Evolutionary conservation across 2,113 vertebrate genomes (phyloP), one percentile per base, ranked within the genome.

Genomic region (Nyctereutes procyonoides): DNA sequence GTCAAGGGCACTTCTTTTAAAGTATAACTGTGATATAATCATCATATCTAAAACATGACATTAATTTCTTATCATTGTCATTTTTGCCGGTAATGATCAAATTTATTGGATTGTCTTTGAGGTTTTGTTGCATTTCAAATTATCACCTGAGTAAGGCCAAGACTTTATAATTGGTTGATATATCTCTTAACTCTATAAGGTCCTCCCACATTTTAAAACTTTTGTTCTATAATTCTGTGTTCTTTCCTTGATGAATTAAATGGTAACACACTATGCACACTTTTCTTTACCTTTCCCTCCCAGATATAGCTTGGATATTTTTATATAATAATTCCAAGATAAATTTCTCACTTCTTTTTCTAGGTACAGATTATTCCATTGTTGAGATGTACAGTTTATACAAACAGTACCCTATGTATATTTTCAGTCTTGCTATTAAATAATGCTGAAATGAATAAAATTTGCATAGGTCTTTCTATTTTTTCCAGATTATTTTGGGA

Each of bases 211-310:
- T 71, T 79, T 43, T 32, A 16, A 32, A 79, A 73, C 38, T 35
- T 56, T 77, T 84, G 1, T 67, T 87, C 26, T 16, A 48, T 86
- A 77, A 16, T 38, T 51, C 26, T 76, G 51, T 88, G 15, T 43
- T 85, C 10, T 51, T 93, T 80, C 38, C n/a, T 94, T 86, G 43
- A 56, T 90, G 43, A 86, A 53, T 55, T 71, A 73, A 94, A 73
- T 35, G 13, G 4, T 43, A 93, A 77, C 77, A 79, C 16, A 51
- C 26, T 28, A 38, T 58, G 3, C 8, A 90, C 2, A 62, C 4
- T 35, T 43, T 71, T 86, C 48, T 82, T 12, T 14, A 74, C 24
- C 28, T 77, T 22, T 35, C 30, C 4, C 2, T 48, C 58, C 13
- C 19, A 26, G 65, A 12, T 58, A 35, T 55, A 74, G 65, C 56